phyloP scores from a whole-genome alignment of 2,888 invertebrate genomes.

The Melanotus villosus region DNA sequence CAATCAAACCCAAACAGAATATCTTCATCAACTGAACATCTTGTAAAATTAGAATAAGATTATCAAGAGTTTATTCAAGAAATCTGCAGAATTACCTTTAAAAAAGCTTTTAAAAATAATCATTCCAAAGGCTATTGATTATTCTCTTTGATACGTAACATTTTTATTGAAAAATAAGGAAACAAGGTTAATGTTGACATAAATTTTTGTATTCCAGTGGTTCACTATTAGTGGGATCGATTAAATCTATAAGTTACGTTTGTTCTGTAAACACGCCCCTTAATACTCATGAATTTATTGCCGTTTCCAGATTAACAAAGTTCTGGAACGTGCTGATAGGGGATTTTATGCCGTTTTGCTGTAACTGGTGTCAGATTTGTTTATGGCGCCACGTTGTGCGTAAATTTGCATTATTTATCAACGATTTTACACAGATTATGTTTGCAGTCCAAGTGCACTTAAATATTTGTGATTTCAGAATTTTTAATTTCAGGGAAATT shows the following conservation, averaged over 20 bases:
- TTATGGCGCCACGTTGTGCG: not conserved
- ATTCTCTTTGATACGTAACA: no score
- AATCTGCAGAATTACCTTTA: no score
- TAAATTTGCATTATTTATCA: not conserved
- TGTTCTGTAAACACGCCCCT: not conserved
- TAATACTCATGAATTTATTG: not conserved
- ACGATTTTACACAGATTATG: not conserved
- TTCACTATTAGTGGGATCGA: not conserved
- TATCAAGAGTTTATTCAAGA: no score
- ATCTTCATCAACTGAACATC: no score
- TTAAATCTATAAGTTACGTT: not conserved
- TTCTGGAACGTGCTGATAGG: constrained; percentile 5
- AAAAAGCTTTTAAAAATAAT: no score
- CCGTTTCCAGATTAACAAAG: not conserved
- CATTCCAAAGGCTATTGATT: no score
- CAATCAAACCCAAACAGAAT: no score
- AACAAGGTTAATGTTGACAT: no score
- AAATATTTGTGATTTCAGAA: no score
- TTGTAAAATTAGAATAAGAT: no score
- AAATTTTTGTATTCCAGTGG: not conserved
- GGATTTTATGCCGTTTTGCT: not conserved
- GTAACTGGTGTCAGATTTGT: not conserved
- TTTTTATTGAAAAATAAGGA: no score
- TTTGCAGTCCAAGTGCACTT: not conserved
- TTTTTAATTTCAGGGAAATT: no score